phyloP scores from a whole-genome alignment of 2,888 invertebrate species.

The Tiliacea aurago region DNA sequence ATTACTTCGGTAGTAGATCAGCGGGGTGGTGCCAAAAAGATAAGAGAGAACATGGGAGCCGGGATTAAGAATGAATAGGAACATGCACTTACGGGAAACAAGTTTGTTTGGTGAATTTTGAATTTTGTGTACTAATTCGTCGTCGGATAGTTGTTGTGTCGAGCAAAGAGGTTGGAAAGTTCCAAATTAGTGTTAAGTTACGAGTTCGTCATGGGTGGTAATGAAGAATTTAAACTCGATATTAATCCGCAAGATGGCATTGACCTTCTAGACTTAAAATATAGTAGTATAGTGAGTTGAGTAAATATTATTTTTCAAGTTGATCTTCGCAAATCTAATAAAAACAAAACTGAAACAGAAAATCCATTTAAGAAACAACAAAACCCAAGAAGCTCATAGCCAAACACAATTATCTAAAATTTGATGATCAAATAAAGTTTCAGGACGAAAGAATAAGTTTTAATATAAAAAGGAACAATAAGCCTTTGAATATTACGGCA shows the following conservation, averaged over 20 bases:
- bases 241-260: neutral
- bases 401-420: slow-evolving; percentile 42
- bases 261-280: neutral
- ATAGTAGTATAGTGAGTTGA: neutral
- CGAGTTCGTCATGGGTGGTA: neutral
- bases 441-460: slow-evolving; percentile 45
- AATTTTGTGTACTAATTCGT: slow-evolving; percentile 56
- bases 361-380: slow-evolving; percentile 4
- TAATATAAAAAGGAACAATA: slow-evolving; percentile 64
- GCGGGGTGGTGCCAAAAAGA: slow-evolving; percentile 84
- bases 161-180: neutral
- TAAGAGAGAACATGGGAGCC: slow-evolving; percentile 72
- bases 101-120: slow-evolving; percentile 78
- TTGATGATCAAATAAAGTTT: slow-evolving; percentile 39
- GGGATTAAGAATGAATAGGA: slow-evolving; percentile 86
- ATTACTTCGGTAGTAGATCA: slow-evolving; percentile 74
- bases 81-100: slow-evolving; percentile 81
- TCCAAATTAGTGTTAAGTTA: neutral
- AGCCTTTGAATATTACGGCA: slow-evolving; percentile 68
- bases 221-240: neutral
- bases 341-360: slow-evolving; percentile 6
- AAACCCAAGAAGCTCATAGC: slow-evolving; percentile 25
- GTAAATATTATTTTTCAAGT: neutral
- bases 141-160: slow-evolving; percentile 1
- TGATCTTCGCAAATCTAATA: neutral